Percentiles rank a stretch among this genome's conserved stretches.
Evolutionary conservation across 2,888 invertebrate genomes (phyloP).

Genomic region (Cantharis rufa): DNA sequence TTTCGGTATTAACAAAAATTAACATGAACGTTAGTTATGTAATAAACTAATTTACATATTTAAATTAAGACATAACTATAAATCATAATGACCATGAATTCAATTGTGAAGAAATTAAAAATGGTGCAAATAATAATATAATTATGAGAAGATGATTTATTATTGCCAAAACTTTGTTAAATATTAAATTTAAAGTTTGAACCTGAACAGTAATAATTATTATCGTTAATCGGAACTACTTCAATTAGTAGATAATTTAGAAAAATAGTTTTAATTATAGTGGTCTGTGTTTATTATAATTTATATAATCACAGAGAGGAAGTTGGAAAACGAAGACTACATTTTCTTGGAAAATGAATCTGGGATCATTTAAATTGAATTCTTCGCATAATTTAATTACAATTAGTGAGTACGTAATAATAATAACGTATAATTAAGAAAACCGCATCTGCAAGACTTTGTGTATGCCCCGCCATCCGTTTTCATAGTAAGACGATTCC

Average conservation of each 20-base stretch:
- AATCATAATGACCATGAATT: conserved; percentile 2
- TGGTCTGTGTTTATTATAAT: neutral
- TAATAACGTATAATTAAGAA: neutral
- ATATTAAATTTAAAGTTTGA: neutral
- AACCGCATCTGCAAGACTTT: neutral
- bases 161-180: neutral
- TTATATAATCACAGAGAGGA: neutral
- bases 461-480: neutral
- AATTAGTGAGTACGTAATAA: neutral
- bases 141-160: neutral
- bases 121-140: neutral
- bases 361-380: neutral
- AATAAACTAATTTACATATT: conserved; percentile 1
- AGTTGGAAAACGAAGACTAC: neutral
- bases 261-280: neutral
- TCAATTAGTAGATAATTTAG: neutral
- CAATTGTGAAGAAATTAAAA: neutral
- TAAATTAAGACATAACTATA: conserved; percentile 3
- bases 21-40: neutral
- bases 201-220: neutral
- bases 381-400: neutral
- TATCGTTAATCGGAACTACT: neutral
- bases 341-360: neutral
- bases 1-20: neutral
- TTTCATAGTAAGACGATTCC: neutral